These are phyloP conservation scores for Candoia aspera DNA, from an alignment of 2,113 vertebrate genomes.

Conservation along the genomic window DNA sequence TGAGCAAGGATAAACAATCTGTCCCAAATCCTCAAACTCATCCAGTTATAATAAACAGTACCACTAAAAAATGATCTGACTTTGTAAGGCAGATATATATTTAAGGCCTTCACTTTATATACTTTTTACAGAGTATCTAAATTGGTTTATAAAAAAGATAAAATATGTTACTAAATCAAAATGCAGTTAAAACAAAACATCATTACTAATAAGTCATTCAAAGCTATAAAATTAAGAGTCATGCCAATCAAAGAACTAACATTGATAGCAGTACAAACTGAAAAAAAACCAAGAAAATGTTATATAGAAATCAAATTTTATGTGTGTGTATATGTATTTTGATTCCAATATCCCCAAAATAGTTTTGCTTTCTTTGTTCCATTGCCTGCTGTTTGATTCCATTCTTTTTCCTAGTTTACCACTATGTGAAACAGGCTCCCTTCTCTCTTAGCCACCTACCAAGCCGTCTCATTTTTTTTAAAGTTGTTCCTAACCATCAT, in stretches of 20 bases:
- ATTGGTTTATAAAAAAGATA: neutral
- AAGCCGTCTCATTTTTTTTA: neutral
- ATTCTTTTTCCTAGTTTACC: too few relatives aligned
- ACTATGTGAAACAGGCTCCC: neutral
- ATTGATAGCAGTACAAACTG: neutral
- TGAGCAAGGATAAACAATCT: neutral
- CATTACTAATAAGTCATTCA: neutral
- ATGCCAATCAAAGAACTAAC: neutral
- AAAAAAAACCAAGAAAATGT: neutral
- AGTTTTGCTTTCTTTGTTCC: neutral
- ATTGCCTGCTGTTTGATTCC: neutral
- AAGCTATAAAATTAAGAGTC: too few relatives aligned
- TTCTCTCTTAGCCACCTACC: neutral
- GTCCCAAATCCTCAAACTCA: neutral
- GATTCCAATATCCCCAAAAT: neutral
- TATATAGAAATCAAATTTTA: too few relatives aligned
- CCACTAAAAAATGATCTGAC: neutral
- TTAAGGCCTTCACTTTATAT: too few relatives aligned
- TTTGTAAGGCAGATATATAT: too few relatives aligned
- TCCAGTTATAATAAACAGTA: neutral
- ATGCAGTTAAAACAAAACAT: neutral
- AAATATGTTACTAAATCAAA: neutral
- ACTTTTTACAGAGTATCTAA: neutral
- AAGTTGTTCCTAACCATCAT: too few relatives aligned
- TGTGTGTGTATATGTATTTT: too few relatives aligned